phyloP scores from a whole-genome alignment of 2,888 invertebrate genomes.

The Ischnus inquisitorius region DNA sequence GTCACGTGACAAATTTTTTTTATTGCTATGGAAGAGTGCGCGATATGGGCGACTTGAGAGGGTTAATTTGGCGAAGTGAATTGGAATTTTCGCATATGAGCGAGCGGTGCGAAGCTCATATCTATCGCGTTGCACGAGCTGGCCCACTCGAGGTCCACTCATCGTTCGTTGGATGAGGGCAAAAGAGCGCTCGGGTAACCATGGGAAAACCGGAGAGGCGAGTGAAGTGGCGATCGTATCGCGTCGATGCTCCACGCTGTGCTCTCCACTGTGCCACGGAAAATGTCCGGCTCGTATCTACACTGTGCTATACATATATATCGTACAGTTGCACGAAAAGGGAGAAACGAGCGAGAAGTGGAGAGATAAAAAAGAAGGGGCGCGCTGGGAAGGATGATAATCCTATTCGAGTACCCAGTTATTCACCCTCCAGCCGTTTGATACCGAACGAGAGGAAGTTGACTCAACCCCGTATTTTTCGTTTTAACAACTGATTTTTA shows the following conservation, averaged over 20 bases:
- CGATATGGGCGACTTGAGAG: constrained; percentile 23
- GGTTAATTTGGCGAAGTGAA: constrained; percentile 57
- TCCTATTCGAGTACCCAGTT: constrained; percentile 61
- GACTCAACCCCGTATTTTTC: constrained; percentile 25
- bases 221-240: constrained; percentile 53
- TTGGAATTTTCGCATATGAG: constrained; percentile 54
- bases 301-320: not conserved
- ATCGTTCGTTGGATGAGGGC: constrained; percentile 41
- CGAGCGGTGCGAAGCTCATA: constrained; percentile 25
- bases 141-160: constrained; percentile 61
- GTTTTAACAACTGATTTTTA: constrained; percentile 11
- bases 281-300: constrained; percentile 20
- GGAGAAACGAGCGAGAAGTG: constrained; percentile 17
- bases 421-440: constrained; percentile 55
- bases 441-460: constrained; percentile 59
- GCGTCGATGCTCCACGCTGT: constrained; percentile 39
- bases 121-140: constrained; percentile 51
- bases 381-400: constrained; percentile 51
- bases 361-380: constrained; percentile 45
- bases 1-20: not conserved
- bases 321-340: constrained; percentile 3
- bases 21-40: not conserved
- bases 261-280: constrained; percentile 11
- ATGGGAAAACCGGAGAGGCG: constrained; percentile 48
- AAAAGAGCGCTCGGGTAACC: constrained; percentile 26